Conservation (phyloP, 2,113 vertebrate genomes). For the Xenus cinereus region DNA sequence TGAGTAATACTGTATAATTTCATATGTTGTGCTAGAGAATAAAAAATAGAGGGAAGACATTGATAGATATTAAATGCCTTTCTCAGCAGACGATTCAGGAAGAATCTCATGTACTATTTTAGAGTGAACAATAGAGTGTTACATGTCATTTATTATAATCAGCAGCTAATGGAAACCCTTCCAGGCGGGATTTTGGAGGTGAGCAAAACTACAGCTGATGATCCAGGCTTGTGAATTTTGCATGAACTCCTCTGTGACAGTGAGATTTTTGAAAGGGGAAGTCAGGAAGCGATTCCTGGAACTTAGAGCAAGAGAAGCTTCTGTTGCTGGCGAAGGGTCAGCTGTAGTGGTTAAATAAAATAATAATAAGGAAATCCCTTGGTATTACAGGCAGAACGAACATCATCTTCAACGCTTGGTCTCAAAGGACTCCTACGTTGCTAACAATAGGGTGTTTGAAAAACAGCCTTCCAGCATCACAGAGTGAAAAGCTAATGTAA, state of each 20-base stretch:
- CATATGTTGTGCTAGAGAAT: constrained; percentile 15
- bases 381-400: background rate
- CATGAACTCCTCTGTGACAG: constrained; percentile 49
- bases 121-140: constrained; percentile 55
- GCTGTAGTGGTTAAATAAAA: background rate
- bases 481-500: background rate
- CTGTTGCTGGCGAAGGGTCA: background rate
- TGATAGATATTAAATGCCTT: constrained; percentile 50
- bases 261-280: constrained; percentile 7
- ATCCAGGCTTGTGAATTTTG: constrained; percentile 65
- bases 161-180: constrained; percentile 51
- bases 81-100: constrained; percentile 22
- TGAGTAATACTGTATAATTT: constrained; percentile 23
- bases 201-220: constrained; percentile 30
- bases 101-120: constrained; percentile 53
- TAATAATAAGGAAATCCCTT: background rate
- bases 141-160: constrained; percentile 57
- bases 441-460: background rate
- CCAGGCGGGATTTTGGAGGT: constrained; percentile 5
- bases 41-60: constrained; percentile 15
- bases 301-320: background rate
- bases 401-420: background rate
- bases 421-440: background rate
- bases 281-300: background rate
- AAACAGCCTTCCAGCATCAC: background rate